Conservation (phyloP, 2,888 invertebrate genomes). For the Caradrina clavipalpis region DNA sequence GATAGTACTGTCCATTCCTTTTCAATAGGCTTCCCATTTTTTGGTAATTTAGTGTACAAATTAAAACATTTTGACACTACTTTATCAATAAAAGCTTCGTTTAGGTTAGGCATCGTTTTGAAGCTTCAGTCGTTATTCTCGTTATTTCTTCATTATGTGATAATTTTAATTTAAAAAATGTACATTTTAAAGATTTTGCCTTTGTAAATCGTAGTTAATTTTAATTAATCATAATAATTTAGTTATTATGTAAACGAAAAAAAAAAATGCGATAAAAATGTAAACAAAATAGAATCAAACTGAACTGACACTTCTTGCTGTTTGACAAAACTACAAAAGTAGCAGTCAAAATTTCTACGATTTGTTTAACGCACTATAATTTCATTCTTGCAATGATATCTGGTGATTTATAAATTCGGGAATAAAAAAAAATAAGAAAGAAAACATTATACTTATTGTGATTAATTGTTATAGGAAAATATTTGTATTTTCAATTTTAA, state of each 20-base stretch:
- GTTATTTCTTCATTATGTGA: not conserved
- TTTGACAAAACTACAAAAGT: not conserved
- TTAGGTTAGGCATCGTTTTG: slow-evolving; percentile 70
- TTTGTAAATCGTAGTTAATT: not conserved
- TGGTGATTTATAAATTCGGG: no score
- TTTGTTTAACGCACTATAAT: not conserved
- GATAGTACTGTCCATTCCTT: slow-evolving; percentile 97
- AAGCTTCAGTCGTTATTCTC: not conserved
- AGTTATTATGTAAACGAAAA: not conserved
- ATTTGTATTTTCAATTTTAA: not conserved
- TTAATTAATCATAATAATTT: not conserved
- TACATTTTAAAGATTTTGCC: no score
- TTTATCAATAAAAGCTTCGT: slow-evolving; percentile 78
- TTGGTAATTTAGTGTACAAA: slow-evolving; percentile 92
- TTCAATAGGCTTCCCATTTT: slow-evolving; percentile 94
- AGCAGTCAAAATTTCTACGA: not conserved
- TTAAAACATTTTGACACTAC: slow-evolving; percentile 91
- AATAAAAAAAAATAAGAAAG: no score
- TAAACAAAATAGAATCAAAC: slow-evolving; percentile 26
- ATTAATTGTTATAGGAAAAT: no score
- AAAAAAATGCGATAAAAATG: not conserved
- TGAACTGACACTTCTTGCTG: not conserved
- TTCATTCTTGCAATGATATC: not conserved
- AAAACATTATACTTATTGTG: no score
- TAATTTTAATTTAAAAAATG: not conserved